Conservation (phyloP, 1,140 invertebrate species). For the Cylas formicarius region DNA sequence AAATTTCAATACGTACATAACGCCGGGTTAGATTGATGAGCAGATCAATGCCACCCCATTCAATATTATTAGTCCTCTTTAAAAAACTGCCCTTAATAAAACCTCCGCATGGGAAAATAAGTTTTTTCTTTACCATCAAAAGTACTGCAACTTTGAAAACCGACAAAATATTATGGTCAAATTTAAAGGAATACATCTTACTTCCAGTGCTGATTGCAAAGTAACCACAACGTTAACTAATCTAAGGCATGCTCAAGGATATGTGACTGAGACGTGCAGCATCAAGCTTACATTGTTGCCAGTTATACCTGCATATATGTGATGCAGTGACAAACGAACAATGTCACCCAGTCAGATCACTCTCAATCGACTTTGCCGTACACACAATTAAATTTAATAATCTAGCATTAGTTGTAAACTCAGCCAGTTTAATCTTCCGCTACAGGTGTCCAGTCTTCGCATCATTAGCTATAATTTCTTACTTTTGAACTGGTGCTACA, state of each 20-base stretch:
- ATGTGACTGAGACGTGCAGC: too few relatives aligned
- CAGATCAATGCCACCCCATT: constrained; percentile 7
- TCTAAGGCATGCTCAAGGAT: constrained; percentile 1
- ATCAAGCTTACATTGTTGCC: constrained; percentile 2
- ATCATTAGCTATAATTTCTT: too few relatives aligned
- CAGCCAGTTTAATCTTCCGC: too few relatives aligned
- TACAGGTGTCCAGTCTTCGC: too few relatives aligned
- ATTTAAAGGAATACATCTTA: too few relatives aligned
- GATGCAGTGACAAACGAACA: constrained; percentile 5
- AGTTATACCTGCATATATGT: constrained; percentile 1
- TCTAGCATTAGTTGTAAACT: too few relatives aligned
- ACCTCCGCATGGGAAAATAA: too few relatives aligned
- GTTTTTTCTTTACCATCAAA: constrained; percentile 5
- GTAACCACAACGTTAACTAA: background rate
- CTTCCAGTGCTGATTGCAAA: constrained; percentile 2
- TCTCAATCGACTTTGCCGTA: constrained; percentile 2
- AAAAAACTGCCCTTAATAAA: constrained; percentile 1
- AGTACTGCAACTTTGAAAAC: constrained; percentile 5
- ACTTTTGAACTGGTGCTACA: too few relatives aligned
- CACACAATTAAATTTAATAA: too few relatives aligned
- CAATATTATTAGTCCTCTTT: too few relatives aligned
- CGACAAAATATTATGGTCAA: constrained; percentile 1
- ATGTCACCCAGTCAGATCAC: constrained; percentile 4
- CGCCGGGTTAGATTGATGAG: constrained; percentile 1
- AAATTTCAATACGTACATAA: background rate